phyloP scores from a whole-genome alignment of 2,888 invertebrate species.

The Drosophila prolongata region DNA sequence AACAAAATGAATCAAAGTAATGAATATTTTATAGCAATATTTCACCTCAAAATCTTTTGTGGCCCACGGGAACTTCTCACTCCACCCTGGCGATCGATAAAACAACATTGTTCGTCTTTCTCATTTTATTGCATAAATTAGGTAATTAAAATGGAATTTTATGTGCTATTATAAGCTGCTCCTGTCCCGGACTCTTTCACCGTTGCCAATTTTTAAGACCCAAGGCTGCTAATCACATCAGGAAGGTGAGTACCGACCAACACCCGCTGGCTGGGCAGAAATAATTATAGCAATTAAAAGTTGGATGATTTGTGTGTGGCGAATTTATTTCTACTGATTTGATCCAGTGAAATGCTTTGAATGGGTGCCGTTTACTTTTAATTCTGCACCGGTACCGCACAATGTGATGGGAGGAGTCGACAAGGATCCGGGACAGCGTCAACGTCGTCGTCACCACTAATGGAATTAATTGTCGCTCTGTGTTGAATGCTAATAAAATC shows the following conservation, averaged over 20 bases:
- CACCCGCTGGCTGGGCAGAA: conserved; percentile 20
- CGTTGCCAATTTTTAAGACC: conserved; percentile 22
- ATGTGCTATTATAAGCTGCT: conserved; percentile 39
- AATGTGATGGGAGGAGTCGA: conserved; percentile 1
- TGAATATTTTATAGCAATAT: neutral
- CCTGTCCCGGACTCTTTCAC: neutral
- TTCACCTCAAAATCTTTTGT: neutral
- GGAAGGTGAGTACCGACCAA: conserved; percentile 8
- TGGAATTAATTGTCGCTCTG: conserved; percentile 70
- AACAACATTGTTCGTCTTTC: conserved; percentile 6
- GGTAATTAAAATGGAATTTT: conserved; percentile 25
- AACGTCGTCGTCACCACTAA: conserved; percentile 46
- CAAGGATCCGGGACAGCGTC: conserved; percentile 21
- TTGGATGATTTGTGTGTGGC: conserved; percentile 51
- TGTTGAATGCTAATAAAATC: conserved; percentile 67
- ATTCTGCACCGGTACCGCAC: neutral
- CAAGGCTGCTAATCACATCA: conserved; percentile 38
- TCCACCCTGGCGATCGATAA: conserved; percentile 1
- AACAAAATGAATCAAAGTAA: neutral
- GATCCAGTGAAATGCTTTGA: conserved; percentile 42
- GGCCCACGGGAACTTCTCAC: conserved; percentile 1
- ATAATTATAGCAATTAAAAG: conserved; percentile 65
- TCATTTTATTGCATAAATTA: conserved; percentile 27
- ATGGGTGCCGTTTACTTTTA: conserved; percentile 5
- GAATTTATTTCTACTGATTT: conserved; percentile 51